phyloP scores from a whole-genome alignment of 1,140 invertebrate genomes.

The Pseudobourletiella spinata region DNA sequence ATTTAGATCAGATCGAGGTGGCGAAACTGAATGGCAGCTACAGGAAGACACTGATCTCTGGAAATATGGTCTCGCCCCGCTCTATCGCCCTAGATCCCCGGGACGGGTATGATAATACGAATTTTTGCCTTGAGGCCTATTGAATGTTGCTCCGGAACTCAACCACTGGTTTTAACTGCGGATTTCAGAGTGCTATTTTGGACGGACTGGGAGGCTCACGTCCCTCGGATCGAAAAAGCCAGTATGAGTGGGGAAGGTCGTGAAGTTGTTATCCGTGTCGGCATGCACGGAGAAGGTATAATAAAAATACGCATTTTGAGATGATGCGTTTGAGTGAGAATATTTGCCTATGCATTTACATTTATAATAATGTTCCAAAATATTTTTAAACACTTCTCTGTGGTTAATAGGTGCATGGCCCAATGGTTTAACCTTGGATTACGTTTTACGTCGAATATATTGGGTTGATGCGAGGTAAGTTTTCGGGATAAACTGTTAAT shows the following conservation, averaged over 20 bases:
- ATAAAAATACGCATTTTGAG: no score
- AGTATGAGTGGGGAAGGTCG: constrained; percentile 52
- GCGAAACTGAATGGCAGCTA: constrained; percentile 68
- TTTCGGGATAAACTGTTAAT: constrained; percentile 1
- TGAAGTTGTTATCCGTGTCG: constrained; percentile 45
- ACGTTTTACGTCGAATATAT: constrained; percentile 49
- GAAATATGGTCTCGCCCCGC: constrained; percentile 74
- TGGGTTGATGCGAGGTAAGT: constrained; percentile 58
- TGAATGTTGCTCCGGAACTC: no score
- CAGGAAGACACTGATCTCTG: constrained; percentile 67
- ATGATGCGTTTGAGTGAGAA: no score
- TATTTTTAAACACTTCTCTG: no score
- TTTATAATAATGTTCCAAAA: no score
- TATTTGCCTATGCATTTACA: no score
- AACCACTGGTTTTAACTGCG: neutral
- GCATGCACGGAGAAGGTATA: constrained; percentile 47
- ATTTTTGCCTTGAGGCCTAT: neutral
- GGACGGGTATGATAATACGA: constrained; percentile 48
- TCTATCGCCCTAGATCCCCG: constrained; percentile 77
- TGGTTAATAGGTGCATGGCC: constrained; percentile 57
- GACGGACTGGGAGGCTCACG: constrained; percentile 48
- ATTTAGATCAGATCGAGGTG: constrained; percentile 82
- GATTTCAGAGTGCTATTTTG: constrained; percentile 50
- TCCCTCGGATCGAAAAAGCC: constrained; percentile 52
- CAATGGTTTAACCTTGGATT: constrained; percentile 59